phyloP scores from a whole-genome alignment of 2,888 invertebrate species.

The Lochmaea capreae region DNA sequence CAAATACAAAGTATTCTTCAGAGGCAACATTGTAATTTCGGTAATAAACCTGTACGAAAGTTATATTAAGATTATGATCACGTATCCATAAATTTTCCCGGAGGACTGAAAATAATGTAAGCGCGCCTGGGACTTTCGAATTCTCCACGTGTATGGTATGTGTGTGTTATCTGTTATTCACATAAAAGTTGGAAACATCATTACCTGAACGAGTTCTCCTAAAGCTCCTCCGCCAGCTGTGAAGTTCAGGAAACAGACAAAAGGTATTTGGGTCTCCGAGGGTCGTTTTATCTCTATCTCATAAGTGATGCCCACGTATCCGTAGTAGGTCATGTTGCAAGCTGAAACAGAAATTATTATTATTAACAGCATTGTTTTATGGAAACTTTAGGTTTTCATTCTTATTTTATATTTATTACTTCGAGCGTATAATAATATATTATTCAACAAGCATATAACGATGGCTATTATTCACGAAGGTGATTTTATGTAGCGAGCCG shows the following conservation, averaged over 20 bases:
- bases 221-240: constrained; percentile 79
- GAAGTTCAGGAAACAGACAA: constrained; percentile 85
- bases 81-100: constrained; percentile 33
- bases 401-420: neutral
- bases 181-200: constrained; percentile 27
- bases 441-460: too few species aligned
- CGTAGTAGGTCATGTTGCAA: constrained; percentile 86
- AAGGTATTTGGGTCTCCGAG: constrained; percentile 79
- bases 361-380: constrained; percentile 10
- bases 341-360: constrained; percentile 69
- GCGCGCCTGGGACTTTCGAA: constrained; percentile 20
- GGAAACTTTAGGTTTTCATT: neutral
- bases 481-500: too few species aligned
- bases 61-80: constrained; percentile 36
- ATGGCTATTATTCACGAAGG: too few species aligned
- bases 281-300: constrained; percentile 82
- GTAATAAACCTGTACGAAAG: constrained; percentile 24
- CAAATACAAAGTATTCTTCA: constrained; percentile 13
- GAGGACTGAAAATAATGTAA: constrained; percentile 28
- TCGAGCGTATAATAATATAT: neutral
- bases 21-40: constrained; percentile 22
- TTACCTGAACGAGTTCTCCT: constrained; percentile 85
- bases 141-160: constrained; percentile 16
- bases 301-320: constrained; percentile 84
- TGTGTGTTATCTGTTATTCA: constrained; percentile 15